Evolutionary conservation across 2,113 vertebrate species (phyloP).

Genomic region (Atlantisia rogersi): DNA sequence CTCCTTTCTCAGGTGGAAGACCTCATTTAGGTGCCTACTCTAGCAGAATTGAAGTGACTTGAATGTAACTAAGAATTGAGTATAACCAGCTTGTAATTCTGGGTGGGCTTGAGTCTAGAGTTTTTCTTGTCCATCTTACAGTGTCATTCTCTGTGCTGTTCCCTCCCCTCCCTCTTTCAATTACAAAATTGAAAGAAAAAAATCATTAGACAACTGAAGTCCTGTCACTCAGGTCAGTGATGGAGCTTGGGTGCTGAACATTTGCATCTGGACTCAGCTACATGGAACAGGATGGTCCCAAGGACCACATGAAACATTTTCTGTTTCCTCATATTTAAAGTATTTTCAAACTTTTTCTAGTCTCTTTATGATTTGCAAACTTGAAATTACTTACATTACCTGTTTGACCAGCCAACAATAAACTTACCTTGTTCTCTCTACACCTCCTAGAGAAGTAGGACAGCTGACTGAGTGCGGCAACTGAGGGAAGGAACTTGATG

Average conservation of each 20-base stretch:
- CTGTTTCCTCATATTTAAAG: neutral
- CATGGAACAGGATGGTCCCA: neutral
- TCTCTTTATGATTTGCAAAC: neutral
- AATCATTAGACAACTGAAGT: neutral
- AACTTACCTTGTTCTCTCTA: neutral
- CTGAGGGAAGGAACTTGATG: conserved; percentile 45
- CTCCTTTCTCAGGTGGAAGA: neutral
- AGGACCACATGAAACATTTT: neutral
- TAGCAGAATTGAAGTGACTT: neutral
- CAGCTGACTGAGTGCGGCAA: neutral
- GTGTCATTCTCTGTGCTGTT: neutral
- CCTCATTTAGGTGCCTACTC: neutral
- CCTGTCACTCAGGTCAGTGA: neutral
- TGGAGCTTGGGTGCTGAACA: neutral
- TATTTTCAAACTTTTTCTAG: neutral
- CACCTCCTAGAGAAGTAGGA: neutral
- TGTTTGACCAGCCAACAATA: neutral
- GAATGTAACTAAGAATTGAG: neutral
- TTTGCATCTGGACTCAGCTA: neutral
- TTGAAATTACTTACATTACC: neutral
- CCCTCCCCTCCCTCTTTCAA: accelerated
- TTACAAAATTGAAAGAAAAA: neutral
- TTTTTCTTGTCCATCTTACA: neutral
- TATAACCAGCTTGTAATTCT: neutral
- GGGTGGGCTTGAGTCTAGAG: neutral